These are phyloP conservation scores for Eulemur rubriventer DNA, from an alignment of 2,797 vertebrate genomes.

Conservation along the genomic window DNA sequence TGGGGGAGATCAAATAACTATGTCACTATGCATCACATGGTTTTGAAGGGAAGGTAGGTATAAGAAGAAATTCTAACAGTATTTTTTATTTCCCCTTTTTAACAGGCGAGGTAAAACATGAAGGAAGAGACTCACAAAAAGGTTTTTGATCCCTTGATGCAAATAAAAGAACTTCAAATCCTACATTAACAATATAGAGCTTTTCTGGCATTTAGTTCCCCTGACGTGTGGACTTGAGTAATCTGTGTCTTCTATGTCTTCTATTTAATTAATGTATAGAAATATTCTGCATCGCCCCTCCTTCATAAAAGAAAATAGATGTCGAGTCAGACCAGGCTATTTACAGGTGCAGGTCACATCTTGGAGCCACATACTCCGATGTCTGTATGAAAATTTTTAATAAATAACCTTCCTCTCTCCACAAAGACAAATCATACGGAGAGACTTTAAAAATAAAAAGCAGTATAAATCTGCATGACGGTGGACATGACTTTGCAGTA, in stretches of 20 bases:
- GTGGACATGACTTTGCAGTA: slow-evolving; percentile 36
- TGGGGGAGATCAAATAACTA: background rate
- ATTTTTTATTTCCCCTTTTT: slow-evolving; percentile 37
- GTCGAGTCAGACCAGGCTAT: background rate
- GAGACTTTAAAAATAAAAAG: slow-evolving; percentile 51
- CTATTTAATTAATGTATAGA: background rate
- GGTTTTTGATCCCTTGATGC: background rate
- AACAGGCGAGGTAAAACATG: slow-evolving; percentile 10
- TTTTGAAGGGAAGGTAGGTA: background rate
- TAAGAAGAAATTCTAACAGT: background rate
- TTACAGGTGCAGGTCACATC: background rate
- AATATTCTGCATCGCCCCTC: background rate
- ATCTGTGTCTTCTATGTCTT: background rate
- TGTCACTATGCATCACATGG: background rate
- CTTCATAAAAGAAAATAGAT: slow-evolving; percentile 18
- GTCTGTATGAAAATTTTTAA: slow-evolving; percentile 12
- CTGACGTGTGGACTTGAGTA: background rate
- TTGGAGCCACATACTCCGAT: background rate
- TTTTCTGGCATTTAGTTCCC: background rate
- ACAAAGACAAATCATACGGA: slow-evolving; percentile 28
- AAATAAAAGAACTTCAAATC: background rate
- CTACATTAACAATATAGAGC: background rate
- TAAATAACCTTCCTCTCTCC: slow-evolving; percentile 44
- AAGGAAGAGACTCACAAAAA: background rate
- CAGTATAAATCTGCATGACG: slow-evolving; percentile 46